phyloP scores from a whole-genome alignment of 2,797 vertebrate species.

The Onychomys leucogaster region DNA sequence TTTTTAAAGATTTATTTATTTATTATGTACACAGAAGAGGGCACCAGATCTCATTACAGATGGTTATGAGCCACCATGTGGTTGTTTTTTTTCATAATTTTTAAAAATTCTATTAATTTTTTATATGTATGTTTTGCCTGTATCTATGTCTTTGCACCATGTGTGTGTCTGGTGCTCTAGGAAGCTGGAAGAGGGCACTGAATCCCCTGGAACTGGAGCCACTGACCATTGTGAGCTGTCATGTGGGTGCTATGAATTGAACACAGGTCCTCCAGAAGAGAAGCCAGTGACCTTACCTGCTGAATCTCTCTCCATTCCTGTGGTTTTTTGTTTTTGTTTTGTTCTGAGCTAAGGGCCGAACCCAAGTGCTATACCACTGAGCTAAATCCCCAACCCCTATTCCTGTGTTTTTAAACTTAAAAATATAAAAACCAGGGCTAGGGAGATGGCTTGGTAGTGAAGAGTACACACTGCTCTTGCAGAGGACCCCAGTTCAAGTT shows the following conservation, averaged over 20 bases:
- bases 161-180: background rate
- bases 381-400: too few species aligned
- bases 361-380: too few species aligned
- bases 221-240: background rate
- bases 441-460: background rate
- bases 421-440: background rate
- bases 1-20: too few species aligned
- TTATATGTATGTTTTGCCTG: background rate
- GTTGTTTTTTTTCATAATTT: too few species aligned
- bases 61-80: too few species aligned
- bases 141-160: background rate
- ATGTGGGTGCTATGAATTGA: background rate
- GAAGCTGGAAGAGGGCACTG: background rate
- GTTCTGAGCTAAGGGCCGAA: too few species aligned
- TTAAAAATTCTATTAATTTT: background rate
- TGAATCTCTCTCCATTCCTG: background rate
- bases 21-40: too few species aligned
- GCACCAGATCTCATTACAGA: too few species aligned
- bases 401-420: background rate
- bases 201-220: background rate
- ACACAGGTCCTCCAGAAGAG: background rate
- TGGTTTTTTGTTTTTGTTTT: too few species aligned
- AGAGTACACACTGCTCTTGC: background rate
- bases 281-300: background rate
- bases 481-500: background rate